Conservation (phyloP, 2,797 vertebrate species). For the Acipenser ruthenus region DNA sequence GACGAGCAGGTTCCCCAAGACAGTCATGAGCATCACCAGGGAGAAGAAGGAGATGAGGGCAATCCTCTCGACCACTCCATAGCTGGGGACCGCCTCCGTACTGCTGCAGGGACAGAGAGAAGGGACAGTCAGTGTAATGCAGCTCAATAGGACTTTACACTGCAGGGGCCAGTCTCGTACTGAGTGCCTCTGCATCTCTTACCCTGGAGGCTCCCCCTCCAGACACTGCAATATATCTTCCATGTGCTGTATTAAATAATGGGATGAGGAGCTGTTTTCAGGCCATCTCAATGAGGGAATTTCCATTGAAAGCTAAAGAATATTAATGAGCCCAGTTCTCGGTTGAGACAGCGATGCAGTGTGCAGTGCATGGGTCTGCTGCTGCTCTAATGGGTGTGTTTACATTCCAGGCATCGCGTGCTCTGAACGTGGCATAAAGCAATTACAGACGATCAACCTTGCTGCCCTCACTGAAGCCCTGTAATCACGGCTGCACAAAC, state of each 20-base stretch:
- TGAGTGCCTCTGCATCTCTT: too few species aligned
- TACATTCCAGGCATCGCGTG: not conserved
- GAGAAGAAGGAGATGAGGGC: conserved; percentile 90
- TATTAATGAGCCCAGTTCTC: not conserved
- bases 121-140: not conserved
- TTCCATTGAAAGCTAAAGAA: not conserved
- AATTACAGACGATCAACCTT: conserved; percentile 3
- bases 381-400: not conserved
- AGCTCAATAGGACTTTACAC: too few species aligned
- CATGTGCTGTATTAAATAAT: too few species aligned
- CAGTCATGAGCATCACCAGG: conserved; percentile 90
- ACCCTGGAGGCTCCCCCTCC: too few species aligned
- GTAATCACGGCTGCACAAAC: conserved; percentile 8
- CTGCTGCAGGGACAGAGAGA: conserved; percentile 38
- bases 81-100: conserved; percentile 51
- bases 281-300: conserved; percentile 4
- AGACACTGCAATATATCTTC: too few species aligned
- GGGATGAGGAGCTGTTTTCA: conserved; percentile 9
- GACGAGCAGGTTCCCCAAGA: conserved; percentile 95
- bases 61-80: conserved; percentile 72
- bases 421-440: not conserved
- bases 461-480: not conserved
- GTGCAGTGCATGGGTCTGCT: not conserved
- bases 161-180: too few species aligned
- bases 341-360: not conserved